Base-by-base conservation (phyloP, 30 jellyfish, hydroid and myxozoan genomes). In the Nemopilema nomurai region DNA sequence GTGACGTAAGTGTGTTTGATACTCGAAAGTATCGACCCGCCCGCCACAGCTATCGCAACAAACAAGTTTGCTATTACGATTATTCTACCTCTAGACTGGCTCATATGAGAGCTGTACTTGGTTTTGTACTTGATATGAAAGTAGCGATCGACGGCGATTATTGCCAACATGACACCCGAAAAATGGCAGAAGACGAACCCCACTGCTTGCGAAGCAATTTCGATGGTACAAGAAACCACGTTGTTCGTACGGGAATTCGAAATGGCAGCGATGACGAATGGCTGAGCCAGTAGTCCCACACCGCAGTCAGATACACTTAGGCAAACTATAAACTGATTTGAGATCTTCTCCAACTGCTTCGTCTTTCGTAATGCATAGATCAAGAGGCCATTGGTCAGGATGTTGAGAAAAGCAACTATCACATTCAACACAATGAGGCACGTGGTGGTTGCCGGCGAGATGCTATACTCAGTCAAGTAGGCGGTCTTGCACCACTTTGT, bases 311-410 rank as follows among this genome's bases (percentile, higher is more conserved):
- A 71, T 26, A 71, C 25, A 28, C 81, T 71, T 26, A 71, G 50
- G 22, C 50, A 71, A 26, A 28, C 32, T 24, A 71, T 31, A 28
- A 71, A 24, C 16, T 31, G 81, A 53, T 53, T 25, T 28, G 81
- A 71, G 13, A 23, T 25, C 1, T 30, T 51, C 49, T 33, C 9
- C 52, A 71, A 71, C 81, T 71, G 81, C 32, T 33, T n/a, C 0
- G 81, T 71, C 52, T 28, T 71, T 63, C 49, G 26, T 25, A 71
- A 33, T 1, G 62, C 64, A 20, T 71, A 71, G 64, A 71, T 71
- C 52, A 71, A 33, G 17, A 53, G 4, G 28, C 81, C 81, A 71
- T 71, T 71, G 29, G 26, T 9, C 32, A 71, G 49, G 50, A 71
- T 71, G 81, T 71, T 71, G 0, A 71, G 18, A 16, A 71, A 8